Conservation (phyloP, 2,888 invertebrate genomes). For the Odontothrips loti region DNA sequence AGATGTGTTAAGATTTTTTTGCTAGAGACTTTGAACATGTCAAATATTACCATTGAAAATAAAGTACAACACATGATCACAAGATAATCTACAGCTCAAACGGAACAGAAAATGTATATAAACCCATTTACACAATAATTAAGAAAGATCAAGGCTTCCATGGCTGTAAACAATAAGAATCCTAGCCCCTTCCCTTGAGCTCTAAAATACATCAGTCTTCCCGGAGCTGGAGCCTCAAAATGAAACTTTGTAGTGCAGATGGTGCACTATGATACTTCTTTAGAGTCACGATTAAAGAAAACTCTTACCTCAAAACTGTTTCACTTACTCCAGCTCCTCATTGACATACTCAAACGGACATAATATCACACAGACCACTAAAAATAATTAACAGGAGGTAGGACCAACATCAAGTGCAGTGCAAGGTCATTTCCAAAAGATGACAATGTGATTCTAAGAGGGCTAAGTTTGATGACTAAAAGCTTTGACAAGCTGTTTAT, state of each 20-base stretch:
- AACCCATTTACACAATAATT: not conserved
- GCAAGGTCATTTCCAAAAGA: not conserved
- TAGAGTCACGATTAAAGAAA: not conserved
- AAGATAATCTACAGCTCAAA: not conserved
- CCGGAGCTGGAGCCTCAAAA: not conserved
- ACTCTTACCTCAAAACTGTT: not conserved
- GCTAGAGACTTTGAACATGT: not conserved
- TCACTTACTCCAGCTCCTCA: slow-evolving; percentile 1
- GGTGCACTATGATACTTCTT: not conserved
- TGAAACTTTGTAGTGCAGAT: not conserved
- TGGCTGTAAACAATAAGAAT: not conserved
- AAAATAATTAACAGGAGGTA: slow-evolving; percentile 5
- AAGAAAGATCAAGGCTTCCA: not conserved
- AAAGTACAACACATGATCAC: not conserved
- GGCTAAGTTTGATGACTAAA: not conserved
- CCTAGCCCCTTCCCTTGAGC: not conserved
- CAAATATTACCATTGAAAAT: not conserved
- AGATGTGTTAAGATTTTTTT: not conserved
- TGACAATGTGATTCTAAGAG: not conserved
- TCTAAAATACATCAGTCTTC: slow-evolving; percentile 11
- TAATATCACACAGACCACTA: slow-evolving; percentile 19
- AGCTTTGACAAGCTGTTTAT: not conserved
- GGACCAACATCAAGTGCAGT: slow-evolving; percentile 11
- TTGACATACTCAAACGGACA: not conserved
- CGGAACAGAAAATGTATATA: not conserved